Conservation (phyloP, 1,140 invertebrate genomes). For the Brachionus paranguensis region DNA sequence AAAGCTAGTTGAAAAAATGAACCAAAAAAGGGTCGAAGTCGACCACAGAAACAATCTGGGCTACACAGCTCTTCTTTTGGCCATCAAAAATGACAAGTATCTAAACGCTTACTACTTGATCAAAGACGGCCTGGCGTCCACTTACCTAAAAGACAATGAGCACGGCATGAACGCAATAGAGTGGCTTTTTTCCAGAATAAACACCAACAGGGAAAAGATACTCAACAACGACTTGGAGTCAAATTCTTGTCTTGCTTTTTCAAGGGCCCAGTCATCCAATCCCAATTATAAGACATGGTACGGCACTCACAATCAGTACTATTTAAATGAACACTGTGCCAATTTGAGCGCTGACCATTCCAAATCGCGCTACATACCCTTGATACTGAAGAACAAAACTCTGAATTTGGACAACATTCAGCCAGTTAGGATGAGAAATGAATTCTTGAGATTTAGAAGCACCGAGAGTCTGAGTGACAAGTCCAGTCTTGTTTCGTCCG, state of each 20-base stretch:
- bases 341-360: not conserved
- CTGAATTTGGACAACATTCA: slow-evolving; percentile 9
- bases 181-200: not conserved
- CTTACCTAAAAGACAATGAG: slow-evolving; percentile 12
- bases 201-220: not conserved
- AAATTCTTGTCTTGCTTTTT: not conserved
- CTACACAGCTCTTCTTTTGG: slow-evolving; percentile 15
- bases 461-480: not conserved
- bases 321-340: not conserved
- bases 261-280: not conserved
- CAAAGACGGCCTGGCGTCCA: not conserved
- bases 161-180: slow-evolving; percentile 10
- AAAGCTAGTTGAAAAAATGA: slow-evolving; percentile 22
- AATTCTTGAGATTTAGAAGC: not conserved
- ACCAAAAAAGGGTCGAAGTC: not conserved
- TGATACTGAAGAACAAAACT: slow-evolving; percentile 5
- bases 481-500: not conserved
- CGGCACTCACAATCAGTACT: slow-evolving; percentile 14
- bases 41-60: not conserved
- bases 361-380: not conserved
- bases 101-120: slow-evolving; percentile 10
- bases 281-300: slow-evolving; percentile 20
- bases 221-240: not conserved
- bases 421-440: not conserved
- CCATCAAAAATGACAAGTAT: not conserved